Base-by-base conservation (phyloP, 1,140 invertebrate genomes). In the Lepidurus packardi region DNA sequence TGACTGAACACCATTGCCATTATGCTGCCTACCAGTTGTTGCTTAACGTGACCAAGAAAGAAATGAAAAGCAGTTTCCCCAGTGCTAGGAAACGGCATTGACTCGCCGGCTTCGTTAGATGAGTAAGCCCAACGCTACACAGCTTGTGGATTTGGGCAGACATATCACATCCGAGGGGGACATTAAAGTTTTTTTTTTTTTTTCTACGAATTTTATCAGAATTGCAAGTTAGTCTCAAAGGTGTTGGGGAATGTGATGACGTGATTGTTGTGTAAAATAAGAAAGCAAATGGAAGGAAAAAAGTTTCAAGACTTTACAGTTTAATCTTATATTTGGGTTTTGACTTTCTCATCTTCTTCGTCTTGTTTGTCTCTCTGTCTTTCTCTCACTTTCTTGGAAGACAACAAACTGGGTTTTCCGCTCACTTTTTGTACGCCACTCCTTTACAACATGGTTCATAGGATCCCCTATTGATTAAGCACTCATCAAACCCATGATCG, bases 21-120 rank as follows among this genome's bases (percentile, higher is more conserved):
- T 97, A 91, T 84, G 90, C 90, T 4, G 90, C 91, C 81, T 94
- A 95, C 83, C 94, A 94, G 85, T 87, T 97, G 74, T 86, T 97
- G 76, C 44, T 45, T 10, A 75, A 34, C 53, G 53, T 65, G 53
- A 16, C 53, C 21, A 9, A 65, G 4, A 65, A 65, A 65, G 53
- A 65, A 13, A n/a, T 65, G 53, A 65, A 65, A 65, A 65, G 53
- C 16, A 1, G 1, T 65, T 65, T 16, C 13, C 7, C 9, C 21
- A 65, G 8, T 7, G 6, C 53, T 21, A 13, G 13, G 53, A 65
- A 16, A 16, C 53, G 53, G 3, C 53, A 65, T 16, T 65, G 53
- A 65, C 16, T 65, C 53, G 6, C 21, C 53, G 53, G 53, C 53
- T 65, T 65, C 16, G 21, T n/a, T n/a, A 65, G 53, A 65, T 65